Conservation (phyloP, 2,888 invertebrate species). For the Adelognathus sp. region DNA sequence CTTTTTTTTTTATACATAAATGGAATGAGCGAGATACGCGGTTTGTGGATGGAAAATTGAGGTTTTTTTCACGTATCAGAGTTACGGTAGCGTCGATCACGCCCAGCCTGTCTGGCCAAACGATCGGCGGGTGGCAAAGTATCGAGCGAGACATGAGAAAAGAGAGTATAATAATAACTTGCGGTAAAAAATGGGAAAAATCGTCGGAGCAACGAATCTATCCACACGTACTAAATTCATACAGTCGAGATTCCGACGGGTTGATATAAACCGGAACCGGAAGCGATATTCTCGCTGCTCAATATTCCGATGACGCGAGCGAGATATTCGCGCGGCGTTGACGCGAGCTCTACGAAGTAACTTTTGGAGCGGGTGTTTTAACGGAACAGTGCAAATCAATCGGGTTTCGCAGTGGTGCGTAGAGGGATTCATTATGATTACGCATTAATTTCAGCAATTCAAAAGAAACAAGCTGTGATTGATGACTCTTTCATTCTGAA, state of each 20-base stretch:
- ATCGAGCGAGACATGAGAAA: neutral
- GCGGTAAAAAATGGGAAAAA: slow-evolving; percentile 10
- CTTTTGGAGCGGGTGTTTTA: slow-evolving; percentile 5
- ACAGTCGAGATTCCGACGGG: slow-evolving; percentile 56
- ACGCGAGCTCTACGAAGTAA: slow-evolving; percentile 17
- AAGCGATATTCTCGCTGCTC: slow-evolving; percentile 72
- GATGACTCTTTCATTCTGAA: too few relatives aligned
- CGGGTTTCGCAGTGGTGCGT: slow-evolving; percentile 34
- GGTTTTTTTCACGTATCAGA: neutral
- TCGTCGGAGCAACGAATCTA: slow-evolving; percentile 27
- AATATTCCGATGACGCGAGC: slow-evolving; percentile 73
- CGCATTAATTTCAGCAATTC: neutral
- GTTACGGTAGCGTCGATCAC: neutral
- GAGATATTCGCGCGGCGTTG: slow-evolving; percentile 65
- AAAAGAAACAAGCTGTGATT: too few relatives aligned
- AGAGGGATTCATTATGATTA: neutral
- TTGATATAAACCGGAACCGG: slow-evolving; percentile 57
- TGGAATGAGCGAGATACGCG: neutral
- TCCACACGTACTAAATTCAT: slow-evolving; percentile 2
- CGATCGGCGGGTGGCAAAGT: neutral
- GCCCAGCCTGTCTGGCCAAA: neutral
- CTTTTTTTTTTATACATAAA: neutral
- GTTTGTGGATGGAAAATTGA: neutral
- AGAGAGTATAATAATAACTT: slow-evolving; percentile 12
- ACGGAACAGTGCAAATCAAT: slow-evolving; percentile 33